Evolutionary conservation across 1,140 invertebrate species (phyloP).

Genomic region (Drosophila kikkawai): DNA sequence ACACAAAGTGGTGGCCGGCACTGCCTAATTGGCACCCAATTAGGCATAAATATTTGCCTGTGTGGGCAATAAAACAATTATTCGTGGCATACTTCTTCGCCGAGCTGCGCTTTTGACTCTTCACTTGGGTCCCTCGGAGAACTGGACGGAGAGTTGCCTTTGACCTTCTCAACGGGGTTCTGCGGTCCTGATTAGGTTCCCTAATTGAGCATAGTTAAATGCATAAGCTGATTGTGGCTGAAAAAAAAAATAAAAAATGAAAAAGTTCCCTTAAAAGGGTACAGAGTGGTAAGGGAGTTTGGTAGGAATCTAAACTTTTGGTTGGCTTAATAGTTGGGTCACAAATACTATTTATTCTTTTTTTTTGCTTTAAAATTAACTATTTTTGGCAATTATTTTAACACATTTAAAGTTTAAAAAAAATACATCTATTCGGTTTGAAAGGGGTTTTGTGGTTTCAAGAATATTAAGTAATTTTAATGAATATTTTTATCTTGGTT

Average conservation of each 20-base stretch:
- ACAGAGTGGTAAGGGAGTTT: not conserved
- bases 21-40: constrained; percentile 54
- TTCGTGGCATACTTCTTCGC: constrained; percentile 34
- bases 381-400: not conserved
- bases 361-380: not conserved
- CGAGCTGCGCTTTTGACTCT: constrained; percentile 34
- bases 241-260: constrained; percentile 16
- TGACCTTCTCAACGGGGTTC: constrained; percentile 29
- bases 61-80: constrained; percentile 56
- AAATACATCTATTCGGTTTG: too few species aligned
- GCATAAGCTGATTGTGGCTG: constrained; percentile 44
- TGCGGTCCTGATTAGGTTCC: constrained; percentile 34
- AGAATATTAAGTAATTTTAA: too few species aligned
- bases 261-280: constrained; percentile 26
- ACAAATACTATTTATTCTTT: not conserved
- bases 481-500: too few species aligned
- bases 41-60: constrained; percentile 62
- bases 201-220: constrained; percentile 58
- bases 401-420: not conserved
- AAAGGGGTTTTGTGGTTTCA: too few species aligned
- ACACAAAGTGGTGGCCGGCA: constrained; percentile 41
- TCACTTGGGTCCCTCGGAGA: constrained; percentile 1
- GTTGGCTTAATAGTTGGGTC: not conserved
- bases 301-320: constrained; percentile 5
- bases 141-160: constrained; percentile 17